Evolutionary conservation across 2,113 vertebrate species (phyloP).

Genomic region (Epinephelus cyanopodus): DNA sequence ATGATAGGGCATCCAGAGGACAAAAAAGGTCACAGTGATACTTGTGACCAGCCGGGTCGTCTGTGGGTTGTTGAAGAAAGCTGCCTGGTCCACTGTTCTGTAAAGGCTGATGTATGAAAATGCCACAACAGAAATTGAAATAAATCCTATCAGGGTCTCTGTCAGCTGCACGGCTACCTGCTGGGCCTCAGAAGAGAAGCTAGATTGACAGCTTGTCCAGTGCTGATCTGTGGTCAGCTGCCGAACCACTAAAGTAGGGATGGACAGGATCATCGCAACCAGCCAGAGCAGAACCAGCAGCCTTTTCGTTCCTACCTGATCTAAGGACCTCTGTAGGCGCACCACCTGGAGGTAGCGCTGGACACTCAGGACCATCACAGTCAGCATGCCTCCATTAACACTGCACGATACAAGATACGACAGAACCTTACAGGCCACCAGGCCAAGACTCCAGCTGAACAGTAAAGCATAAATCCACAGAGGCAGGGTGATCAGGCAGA

Average conservation of each 20-base stretch:
- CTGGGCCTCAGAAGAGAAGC: conserved; percentile 5
- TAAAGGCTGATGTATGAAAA: conserved; percentile 40
- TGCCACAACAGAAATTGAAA: neutral
- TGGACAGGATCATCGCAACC: conserved; percentile 13
- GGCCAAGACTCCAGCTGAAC: too few relatives aligned
- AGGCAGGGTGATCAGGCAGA: too few relatives aligned
- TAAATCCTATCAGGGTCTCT: conserved; percentile 9
- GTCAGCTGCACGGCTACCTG: conserved; percentile 10
- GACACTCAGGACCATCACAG: conserved; percentile 41
- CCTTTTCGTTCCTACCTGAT: neutral
- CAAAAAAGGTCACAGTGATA: conserved; percentile 19
- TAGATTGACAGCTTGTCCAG: accelerated
- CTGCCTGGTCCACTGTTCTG: conserved; percentile 20
- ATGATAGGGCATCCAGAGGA: conserved; percentile 44
- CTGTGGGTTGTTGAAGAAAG: conserved; percentile 47
- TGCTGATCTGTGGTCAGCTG: neutral
- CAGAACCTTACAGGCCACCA: neutral
- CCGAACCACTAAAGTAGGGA: conserved; percentile 5
- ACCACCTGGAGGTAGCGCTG: conserved; percentile 57
- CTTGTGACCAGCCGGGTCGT: conserved; percentile 40
- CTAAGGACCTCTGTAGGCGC: neutral
- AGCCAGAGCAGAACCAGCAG: conserved; percentile 49
- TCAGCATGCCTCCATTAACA: conserved; percentile 22
- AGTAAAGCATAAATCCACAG: too few relatives aligned
- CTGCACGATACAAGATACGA: neutral